A percentile compares a stretch with the other conserved stretches of the same genome.
Evolutionary conservation across 1,140 invertebrate genomes (phyloP).

Genomic region (Probaryconus sp.): DNA sequence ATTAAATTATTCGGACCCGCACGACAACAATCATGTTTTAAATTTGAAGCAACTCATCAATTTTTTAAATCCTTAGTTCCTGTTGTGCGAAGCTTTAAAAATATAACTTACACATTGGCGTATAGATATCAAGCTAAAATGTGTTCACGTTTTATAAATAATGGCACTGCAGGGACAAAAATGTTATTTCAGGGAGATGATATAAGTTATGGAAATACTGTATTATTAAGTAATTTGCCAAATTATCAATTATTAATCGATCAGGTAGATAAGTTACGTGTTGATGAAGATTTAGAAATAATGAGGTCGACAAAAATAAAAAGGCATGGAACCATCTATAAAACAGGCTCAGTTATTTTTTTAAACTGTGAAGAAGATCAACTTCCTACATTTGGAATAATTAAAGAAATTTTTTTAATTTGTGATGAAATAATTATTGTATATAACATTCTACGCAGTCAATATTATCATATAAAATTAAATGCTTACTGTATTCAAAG

Average conservation of each 20-base stretch:
- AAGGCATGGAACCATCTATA: conserved; percentile 2
- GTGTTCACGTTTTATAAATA: conserved; percentile 12
- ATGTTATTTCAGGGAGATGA: conserved; percentile 34
- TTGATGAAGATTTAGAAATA: conserved; percentile 11
- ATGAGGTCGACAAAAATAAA: conserved; percentile 4
- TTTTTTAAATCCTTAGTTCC: conserved; percentile 35
- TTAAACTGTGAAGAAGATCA: not conserved
- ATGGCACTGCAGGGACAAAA: conserved; percentile 20
- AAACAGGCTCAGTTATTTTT: conserved; percentile 9
- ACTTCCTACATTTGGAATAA: not conserved
- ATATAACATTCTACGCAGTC: conserved; percentile 4
- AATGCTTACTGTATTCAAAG: conserved; percentile 25
- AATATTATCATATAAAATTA: conserved; percentile 6
- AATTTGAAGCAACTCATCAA: conserved; percentile 25
- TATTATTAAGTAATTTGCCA: conserved; percentile 29
- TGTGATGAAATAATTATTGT: conserved; percentile 10
- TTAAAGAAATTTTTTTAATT: conserved; percentile 23
- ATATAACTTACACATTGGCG: conserved; percentile 34
- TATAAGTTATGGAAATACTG: conserved; percentile 2
- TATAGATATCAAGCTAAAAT: conserved; percentile 44
- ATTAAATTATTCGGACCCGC: conserved; percentile 44
- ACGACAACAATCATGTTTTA: conserved; percentile 22
- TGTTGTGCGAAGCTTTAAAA: conserved; percentile 48
- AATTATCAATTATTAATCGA: conserved; percentile 14
- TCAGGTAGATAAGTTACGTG: too few species aligned